Base-by-base conservation (phyloP, 2,797 vertebrate species). In the Leontocebus nigricollis region DNA sequence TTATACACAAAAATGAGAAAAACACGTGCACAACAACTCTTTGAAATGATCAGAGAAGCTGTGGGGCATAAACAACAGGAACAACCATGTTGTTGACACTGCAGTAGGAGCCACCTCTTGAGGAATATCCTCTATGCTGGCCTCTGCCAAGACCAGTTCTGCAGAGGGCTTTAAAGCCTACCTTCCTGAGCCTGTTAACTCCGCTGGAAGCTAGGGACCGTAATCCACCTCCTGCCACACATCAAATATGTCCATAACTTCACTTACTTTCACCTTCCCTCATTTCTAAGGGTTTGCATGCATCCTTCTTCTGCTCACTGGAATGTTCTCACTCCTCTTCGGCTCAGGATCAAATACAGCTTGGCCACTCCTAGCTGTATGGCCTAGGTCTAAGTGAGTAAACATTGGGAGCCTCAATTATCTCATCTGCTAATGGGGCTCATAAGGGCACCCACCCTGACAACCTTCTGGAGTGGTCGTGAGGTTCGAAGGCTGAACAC, bases 11-110 rank as follows among this genome's bases (percentile, higher is more conserved):
- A 27, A 76, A 50, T 48, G 82, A 87, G 5, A 33, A 61, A 90
- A 88, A 80, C 15, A 79, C n/a, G 20, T 94, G 26, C 8, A 59
- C 36, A 46, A 19, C 19, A 52, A 52, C 67, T 94, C 57, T 75
- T 84, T 94, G 50, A 93, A 93, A 81, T 30, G 14, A 87, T 87
- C 50, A 73, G n/a, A 95, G 73, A 88, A 61, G 70, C 20, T 50
- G 36, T 39, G 67, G 67, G 46, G 41, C n/a, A 33, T 26, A 90
- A 27, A 92, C 19, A 52, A 52, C 19, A 10, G 7, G 17, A 76
- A 82, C 4, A 59, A n/a, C 1, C 33, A 5, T 9, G 14, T 13
- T 83, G 48, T 72, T 67, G 17, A n/a, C 8, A 41, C 24, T 77
- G 80, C 84, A 77, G 15, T 36, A 33, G 50, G 26, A 83, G 22